Evolutionary conservation across 2,888 invertebrate species (phyloP), one percentile per base, ranked within the genome.

Genomic region (Conistra vaccinii): DNA sequence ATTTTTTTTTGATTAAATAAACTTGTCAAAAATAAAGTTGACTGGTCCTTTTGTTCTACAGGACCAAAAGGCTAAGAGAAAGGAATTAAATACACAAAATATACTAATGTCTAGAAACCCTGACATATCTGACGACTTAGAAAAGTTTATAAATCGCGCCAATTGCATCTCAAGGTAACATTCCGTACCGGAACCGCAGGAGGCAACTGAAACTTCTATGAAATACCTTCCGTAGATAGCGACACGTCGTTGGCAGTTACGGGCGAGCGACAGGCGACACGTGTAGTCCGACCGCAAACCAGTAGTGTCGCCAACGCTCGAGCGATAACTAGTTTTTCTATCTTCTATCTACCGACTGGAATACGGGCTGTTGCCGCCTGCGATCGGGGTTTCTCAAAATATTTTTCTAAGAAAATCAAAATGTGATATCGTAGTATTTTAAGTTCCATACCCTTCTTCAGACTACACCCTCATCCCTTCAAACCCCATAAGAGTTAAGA

Each of bases 401-500:
- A 32, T 57, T 29, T 57, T 57, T 29, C 20, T 29, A 57, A 20
- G 20, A 29, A 9, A 29, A 29, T 4, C 7, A 57, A 57, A 17
- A 29, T 57, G 10, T 14, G 14, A 69, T 9, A 20, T 53, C 53
- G 14, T 42, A 2, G 14, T 39, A 2, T 17, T 42, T 26, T 0
- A 39, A 23, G n/a, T 48, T 14, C 55, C 62, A 58, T 63, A 48
- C 29, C 83, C 78, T 77, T 62, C 23, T 70, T 39, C 26, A 62
- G 53, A n/a, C 20, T 35, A 53, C 48, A 82, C 66, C 57, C 45
- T 26, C 3, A 35, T 53, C 51, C 55, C 53, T 68, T 55, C 12
- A 29, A 42, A 39, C 51, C 20, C 14, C 58, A 48, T 2, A 65
- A 23, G 76, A 79, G 81, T 80, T 42, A 26, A 66, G 82, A 82